A percentile compares a stretch with the other conserved stretches of the same genome.
Conservation (phyloP, 2,113 vertebrate genomes). For the Corythornis cristatus region DNA sequence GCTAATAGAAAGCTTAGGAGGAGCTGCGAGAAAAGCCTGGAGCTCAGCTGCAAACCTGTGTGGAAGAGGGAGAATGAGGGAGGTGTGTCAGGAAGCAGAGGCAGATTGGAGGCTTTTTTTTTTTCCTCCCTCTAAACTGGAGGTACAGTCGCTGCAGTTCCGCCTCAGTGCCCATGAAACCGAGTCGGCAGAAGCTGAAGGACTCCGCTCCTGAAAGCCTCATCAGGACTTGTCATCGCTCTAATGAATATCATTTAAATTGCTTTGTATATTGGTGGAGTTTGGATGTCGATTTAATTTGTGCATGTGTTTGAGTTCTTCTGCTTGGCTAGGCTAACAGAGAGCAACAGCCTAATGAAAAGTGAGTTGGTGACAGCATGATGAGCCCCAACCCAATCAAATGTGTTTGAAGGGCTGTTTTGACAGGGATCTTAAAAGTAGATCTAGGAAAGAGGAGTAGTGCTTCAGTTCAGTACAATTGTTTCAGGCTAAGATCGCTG, state of each 20-base stretch:
- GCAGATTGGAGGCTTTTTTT: conserved; percentile 67
- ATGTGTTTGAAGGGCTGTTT: conserved; percentile 88
- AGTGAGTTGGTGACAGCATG: conserved; percentile 92
- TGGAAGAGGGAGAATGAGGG: conserved; percentile 60
- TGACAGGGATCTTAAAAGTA: conserved; percentile 83
- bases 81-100: conserved; percentile 77
- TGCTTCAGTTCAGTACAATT: conserved; percentile 60
- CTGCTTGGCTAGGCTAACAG: conserved; percentile 95
- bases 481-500: conserved; percentile 38
- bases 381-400: conserved; percentile 91
- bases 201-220: conserved; percentile 91
- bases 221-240: conserved; percentile 99
- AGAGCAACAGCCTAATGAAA: conserved; percentile 96
- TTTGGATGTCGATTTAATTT: conserved; percentile 99
- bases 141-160: conserved; percentile 82
- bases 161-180: conserved; percentile 87
- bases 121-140: conserved; percentile 71
- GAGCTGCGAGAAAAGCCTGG: not conserved
- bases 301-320: conserved; percentile 99
- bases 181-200: conserved; percentile 89
- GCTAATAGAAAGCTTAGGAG: not conserved
- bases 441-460: conserved; percentile 71
- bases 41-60: conserved; percentile 33
- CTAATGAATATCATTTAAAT: conserved; percentile 99
- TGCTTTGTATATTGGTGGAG: conserved; percentile 99